phyloP scores from a whole-genome alignment of 2,888 invertebrate species.

The Cabera pusaria region DNA sequence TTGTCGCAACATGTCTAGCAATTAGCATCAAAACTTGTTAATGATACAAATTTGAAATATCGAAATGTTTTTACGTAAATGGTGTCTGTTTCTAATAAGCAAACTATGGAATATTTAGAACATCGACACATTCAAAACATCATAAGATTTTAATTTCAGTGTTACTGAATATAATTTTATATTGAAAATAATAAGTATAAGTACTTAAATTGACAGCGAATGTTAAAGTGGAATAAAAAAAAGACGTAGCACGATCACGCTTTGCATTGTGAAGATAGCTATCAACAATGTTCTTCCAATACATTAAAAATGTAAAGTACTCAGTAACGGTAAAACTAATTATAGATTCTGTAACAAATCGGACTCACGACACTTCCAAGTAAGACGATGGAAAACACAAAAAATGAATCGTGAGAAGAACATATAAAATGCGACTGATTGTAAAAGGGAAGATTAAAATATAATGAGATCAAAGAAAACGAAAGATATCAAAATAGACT shows the following conservation, averaged over 20 bases:
- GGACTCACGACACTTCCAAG: conserved; percentile 70
- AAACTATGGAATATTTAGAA: conserved; percentile 11
- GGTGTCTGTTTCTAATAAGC: conserved; percentile 37
- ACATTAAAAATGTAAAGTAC: conserved; percentile 60
- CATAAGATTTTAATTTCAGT: too few relatives aligned
- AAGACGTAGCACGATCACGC: conserved; percentile 62
- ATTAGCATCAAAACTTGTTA: conserved; percentile 76
- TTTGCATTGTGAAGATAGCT: conserved; percentile 49
- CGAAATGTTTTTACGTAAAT: conserved; percentile 52
- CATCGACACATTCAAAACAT: too few relatives aligned
- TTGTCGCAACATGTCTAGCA: conserved; percentile 61
- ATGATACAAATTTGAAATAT: conserved; percentile 68
- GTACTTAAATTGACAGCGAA: too few relatives aligned
- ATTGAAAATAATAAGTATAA: too few relatives aligned
- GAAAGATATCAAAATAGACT: too few relatives aligned
- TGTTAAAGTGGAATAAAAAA: too few relatives aligned
- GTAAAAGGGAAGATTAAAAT: conserved; percentile 12
- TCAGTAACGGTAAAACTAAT: conserved; percentile 75
- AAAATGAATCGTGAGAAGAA: conserved; percentile 68
- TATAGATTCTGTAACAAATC: conserved; percentile 72
- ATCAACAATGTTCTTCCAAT: conserved; percentile 47
- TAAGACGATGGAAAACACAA: conserved; percentile 58
- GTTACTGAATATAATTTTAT: too few relatives aligned
- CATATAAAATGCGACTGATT: conserved; percentile 38
- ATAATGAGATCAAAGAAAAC: conserved; percentile 4